Base-by-base conservation (phyloP, 2,888 invertebrate species). In the Sycophila texana region DNA sequence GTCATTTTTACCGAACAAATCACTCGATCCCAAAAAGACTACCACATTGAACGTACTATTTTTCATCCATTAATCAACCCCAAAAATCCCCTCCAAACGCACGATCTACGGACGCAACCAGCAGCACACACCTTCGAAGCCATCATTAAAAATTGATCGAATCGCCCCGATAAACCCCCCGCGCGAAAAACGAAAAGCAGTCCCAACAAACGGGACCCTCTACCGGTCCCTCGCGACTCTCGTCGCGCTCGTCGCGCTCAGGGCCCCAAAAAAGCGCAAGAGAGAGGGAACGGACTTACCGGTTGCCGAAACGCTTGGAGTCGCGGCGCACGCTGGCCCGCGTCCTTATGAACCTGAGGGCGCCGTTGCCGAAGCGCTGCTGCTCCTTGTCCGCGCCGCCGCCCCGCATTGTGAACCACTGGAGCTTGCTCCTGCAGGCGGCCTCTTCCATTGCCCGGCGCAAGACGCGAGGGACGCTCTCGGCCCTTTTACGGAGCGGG, bases 311-410 rank as follows among this genome's bases (percentile, higher is more conserved):
- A 68, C 88, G 87, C 83, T 88, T 89, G 71, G 87, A 84, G 74
- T 88, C 88, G 79, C 87, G 86, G 39, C 89, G 85, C 76, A 87
- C 84, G 83, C 89, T 90, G 83, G 87, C 86, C 39, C 89, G 89
- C 81, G 87, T 87, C 77, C 89, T 87, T 80, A 89, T 89, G 79
- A 89, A 89, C 47, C 89, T 86, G 49, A 89, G 84, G 68, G 89
- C 88, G 58, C 88, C 88, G 84, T 85, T 87, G 82, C 88, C 87
- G 77, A 89, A 83, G 49, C 60, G 55, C 39, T 47, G 22, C 60
- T n/a, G 12, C 18, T 51, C 47, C 57, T 73, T 39, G 73, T 81
- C 83, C 66, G 80, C 74, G 53, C 83, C 82, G 81, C 83, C 84
- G 77, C 84, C 84, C 74, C 84, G 84, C 78, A 84, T 83, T 84